Conservation (phyloP, 2,888 invertebrate genomes). For the Lagria hirta region DNA sequence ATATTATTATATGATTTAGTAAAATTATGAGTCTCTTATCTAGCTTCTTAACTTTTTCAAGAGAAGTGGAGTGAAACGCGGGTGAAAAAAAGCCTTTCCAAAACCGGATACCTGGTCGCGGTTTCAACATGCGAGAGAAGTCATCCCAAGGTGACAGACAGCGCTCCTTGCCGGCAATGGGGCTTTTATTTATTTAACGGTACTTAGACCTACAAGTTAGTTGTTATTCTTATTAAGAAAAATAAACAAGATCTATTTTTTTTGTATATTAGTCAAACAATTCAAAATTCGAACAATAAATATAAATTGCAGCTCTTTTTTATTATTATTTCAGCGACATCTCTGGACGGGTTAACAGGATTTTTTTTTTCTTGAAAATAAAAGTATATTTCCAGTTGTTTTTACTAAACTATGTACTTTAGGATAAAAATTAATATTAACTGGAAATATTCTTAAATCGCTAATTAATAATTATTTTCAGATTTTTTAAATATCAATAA, state of each 20-base stretch:
- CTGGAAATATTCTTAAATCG: too few species aligned
- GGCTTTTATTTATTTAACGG: slow-evolving; percentile 52
- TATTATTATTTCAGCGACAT: slow-evolving; percentile 23
- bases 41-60: slow-evolving; percentile 50
- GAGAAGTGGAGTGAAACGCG: slow-evolving; percentile 38
- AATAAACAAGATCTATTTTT: slow-evolving; percentile 10
- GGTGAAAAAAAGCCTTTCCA: slow-evolving; percentile 29
- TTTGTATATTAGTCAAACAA: slow-evolving; percentile 15
- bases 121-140: slow-evolving; percentile 28
- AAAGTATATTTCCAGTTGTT: too few species aligned
- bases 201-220: slow-evolving; percentile 50
- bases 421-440: too few species aligned
- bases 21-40: slow-evolving; percentile 43
- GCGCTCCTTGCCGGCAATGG: slow-evolving; percentile 40
- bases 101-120: slow-evolving; percentile 23
- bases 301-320: too few species aligned
- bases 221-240: slow-evolving; percentile 33
- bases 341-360: slow-evolving; percentile 13
- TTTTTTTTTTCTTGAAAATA: too few species aligned
- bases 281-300: slow-evolving; percentile 8
- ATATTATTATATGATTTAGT: too few species aligned
- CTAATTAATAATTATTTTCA: too few species aligned
- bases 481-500: too few species aligned
- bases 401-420: too few species aligned
- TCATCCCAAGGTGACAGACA: slow-evolving; percentile 29